Evolutionary conservation across 2,113 vertebrate genomes (phyloP).

Genomic region (Clarias magur): DNA sequence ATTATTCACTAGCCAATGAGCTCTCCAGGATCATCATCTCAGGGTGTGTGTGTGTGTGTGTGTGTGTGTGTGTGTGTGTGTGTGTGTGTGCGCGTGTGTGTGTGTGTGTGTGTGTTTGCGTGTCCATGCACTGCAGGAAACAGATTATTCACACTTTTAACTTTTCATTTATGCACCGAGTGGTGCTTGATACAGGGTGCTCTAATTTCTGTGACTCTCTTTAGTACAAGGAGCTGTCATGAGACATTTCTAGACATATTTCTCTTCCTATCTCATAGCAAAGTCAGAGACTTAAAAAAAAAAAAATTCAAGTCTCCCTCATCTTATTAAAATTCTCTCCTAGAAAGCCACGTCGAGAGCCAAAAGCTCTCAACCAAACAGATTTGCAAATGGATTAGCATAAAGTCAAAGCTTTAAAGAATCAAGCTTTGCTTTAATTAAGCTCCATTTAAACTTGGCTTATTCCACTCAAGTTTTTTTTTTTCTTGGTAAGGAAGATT

Average conservation of each 20-base stretch:
- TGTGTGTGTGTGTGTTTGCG: slow-evolving; percentile 26
- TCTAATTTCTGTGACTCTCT: slow-evolving; percentile 3
- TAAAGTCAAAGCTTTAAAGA: slow-evolving; percentile 19
- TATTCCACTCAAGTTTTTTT: slow-evolving; percentile 14
- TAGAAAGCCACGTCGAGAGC: slow-evolving; percentile 28
- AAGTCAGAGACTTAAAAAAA: too few species aligned
- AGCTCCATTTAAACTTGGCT: slow-evolving; percentile 20
- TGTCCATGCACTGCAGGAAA: slow-evolving; percentile 55
- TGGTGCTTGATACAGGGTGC: slow-evolving; percentile 61
- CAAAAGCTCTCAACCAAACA: slow-evolving; percentile 37
- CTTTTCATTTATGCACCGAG: slow-evolving; percentile 73
- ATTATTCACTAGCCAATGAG: slow-evolving; percentile 71
- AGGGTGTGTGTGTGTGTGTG: slow-evolving; percentile 50
- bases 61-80: slow-evolving; percentile 9
- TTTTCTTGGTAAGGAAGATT: slow-evolving; percentile 34
- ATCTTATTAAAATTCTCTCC: slow-evolving; percentile 23
- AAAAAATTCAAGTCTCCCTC: background rate
- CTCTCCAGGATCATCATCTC: slow-evolving; percentile 68
- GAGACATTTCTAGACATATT: background rate
- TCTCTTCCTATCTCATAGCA: background rate
- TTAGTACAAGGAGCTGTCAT: background rate
- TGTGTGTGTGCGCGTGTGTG: slow-evolving; percentile 52
- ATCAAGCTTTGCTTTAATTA: slow-evolving; percentile 38
- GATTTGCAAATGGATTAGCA: slow-evolving; percentile 41
- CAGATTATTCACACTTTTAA: slow-evolving; percentile 81